Evolutionary conservation across 2,797 vertebrate species (phyloP).

Genomic region (Lutjanus campechanus): DNA sequence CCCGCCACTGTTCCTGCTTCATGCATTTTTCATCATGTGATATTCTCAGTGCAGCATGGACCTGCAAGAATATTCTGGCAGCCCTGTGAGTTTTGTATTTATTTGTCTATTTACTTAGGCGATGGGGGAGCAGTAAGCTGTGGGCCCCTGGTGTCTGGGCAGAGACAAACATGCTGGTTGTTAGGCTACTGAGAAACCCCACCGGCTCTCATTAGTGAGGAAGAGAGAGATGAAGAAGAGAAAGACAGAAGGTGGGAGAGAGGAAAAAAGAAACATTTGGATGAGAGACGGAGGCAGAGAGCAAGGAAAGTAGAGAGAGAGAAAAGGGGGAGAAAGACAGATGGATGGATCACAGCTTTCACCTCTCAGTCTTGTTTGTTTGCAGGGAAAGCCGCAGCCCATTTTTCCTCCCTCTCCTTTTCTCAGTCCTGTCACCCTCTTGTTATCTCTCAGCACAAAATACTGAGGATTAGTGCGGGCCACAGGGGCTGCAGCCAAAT

Average conservation of each 20-base stretch:
- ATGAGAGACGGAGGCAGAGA: constrained; percentile 32
- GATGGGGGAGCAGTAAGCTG: constrained; percentile 70
- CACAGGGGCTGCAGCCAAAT: constrained; percentile 58
- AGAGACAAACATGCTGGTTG: constrained; percentile 72
- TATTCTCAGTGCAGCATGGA: constrained; percentile 31
- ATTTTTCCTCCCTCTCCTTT: constrained; percentile 39
- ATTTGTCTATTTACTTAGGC: constrained; percentile 65
- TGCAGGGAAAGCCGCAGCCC: constrained; percentile 46
- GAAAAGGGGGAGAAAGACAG: constrained; percentile 40
- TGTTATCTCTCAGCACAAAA: constrained; percentile 73
- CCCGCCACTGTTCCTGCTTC: background rate
- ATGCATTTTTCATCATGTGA: constrained; percentile 45
- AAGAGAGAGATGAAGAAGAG: constrained; percentile 58
- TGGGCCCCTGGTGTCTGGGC: constrained; percentile 59
- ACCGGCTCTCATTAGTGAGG: constrained; percentile 80
- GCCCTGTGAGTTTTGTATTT: constrained; percentile 48
- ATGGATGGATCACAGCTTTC: constrained; percentile 62
- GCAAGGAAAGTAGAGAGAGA: constrained; percentile 24
- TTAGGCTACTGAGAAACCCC: constrained; percentile 79
- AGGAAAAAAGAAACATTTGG: constrained; percentile 20
- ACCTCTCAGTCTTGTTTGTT: constrained; percentile 64
- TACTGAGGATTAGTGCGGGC: constrained; percentile 67
- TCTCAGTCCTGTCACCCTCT: constrained; percentile 52
- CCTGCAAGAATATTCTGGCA: constrained; percentile 22
- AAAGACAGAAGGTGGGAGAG: constrained; percentile 40